Percentiles rank a stretch among this genome's conserved stretches.
phyloP scores from a whole-genome alignment of 2,888 invertebrate species.

The Cheiracanthium punctorium region DNA sequence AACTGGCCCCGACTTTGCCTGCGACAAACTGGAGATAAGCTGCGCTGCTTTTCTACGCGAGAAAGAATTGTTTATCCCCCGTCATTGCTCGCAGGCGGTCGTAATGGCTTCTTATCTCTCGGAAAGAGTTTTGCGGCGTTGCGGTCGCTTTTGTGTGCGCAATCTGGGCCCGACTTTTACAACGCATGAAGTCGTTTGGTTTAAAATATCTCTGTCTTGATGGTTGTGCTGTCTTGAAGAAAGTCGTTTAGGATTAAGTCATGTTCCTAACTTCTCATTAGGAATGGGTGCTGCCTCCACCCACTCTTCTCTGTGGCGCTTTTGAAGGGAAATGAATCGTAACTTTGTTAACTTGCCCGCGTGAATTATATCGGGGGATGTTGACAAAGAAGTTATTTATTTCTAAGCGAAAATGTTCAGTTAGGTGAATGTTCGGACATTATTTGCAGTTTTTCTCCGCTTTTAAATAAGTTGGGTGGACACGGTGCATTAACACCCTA shows the following conservation, averaged over 20 bases:
- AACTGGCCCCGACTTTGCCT: background rate
- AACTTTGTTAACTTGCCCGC: background rate
- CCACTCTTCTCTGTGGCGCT: background rate
- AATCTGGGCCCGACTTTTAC: conserved; percentile 4
- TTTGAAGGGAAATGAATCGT: background rate
- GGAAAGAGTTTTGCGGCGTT: conserved; percentile 1
- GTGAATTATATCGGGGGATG: background rate
- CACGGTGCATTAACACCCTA: too few species aligned
- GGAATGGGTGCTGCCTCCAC: too few species aligned
- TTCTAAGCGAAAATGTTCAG: too few species aligned
- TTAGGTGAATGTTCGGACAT: too few species aligned
- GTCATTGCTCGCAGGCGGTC: background rate
- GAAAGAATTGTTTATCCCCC: conserved; percentile 6
- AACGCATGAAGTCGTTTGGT: conserved; percentile 4
- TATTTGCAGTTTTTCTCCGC: too few species aligned
- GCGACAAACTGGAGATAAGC: conserved; percentile 9
- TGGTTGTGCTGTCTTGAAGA: conserved; percentile 7
- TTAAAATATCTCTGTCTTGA: conserved; percentile 7
- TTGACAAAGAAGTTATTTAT: too few species aligned
- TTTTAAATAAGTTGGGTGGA: too few species aligned
- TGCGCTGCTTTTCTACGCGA: background rate
- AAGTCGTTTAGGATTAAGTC: background rate
- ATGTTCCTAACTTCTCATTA: conserved; percentile 6
- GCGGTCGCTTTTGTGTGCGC: conserved; percentile 10
- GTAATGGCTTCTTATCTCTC: conserved; percentile 12